Percentiles rank a stretch among this genome's conserved stretches.
Evolutionary conservation across 2,113 vertebrate species (phyloP).

Genomic region (Syngnathus floridae): DNA sequence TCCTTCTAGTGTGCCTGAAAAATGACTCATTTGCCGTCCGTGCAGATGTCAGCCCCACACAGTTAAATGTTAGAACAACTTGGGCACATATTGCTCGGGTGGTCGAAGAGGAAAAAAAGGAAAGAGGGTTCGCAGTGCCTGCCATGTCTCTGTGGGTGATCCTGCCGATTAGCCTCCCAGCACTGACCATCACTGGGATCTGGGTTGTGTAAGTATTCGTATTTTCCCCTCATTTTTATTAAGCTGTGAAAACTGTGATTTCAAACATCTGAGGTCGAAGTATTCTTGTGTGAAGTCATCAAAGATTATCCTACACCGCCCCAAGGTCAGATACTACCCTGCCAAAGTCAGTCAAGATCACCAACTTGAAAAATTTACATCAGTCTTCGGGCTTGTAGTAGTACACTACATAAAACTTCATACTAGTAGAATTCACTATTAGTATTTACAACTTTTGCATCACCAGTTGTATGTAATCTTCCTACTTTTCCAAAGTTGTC

Average conservation of each 20-base stretch:
- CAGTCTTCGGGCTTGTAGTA: no score
- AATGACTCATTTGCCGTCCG: slow-evolving; percentile 30
- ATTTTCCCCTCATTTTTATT: neutral
- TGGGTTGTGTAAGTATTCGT: slow-evolving; percentile 82
- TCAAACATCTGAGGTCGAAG: neutral
- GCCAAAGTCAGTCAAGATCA: neutral
- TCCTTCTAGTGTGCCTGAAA: neutral
- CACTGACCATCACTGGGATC: slow-evolving; percentile 84
- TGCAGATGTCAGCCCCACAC: slow-evolving; percentile 40
- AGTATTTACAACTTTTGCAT: no score
- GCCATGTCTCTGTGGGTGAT: slow-evolving; percentile 80
- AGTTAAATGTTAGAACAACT: slow-evolving; percentile 67
- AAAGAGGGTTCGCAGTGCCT: slow-evolving; percentile 40
- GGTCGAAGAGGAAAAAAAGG: slow-evolving; percentile 68
- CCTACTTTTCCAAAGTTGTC: no score
- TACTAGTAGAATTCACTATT: no score
- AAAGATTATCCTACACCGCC: no score
- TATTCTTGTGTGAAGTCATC: neutral
- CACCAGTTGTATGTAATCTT: no score
- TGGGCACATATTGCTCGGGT: slow-evolving; percentile 59
- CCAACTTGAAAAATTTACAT: no score
- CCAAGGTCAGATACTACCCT: neutral
- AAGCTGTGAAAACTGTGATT: neutral
- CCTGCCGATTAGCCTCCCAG: slow-evolving; percentile 79
- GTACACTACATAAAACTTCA: no score